These are phyloP conservation scores for Aricia agestis DNA, from an alignment of 1,140 invertebrate genomes.

Conservation along the genomic window DNA sequence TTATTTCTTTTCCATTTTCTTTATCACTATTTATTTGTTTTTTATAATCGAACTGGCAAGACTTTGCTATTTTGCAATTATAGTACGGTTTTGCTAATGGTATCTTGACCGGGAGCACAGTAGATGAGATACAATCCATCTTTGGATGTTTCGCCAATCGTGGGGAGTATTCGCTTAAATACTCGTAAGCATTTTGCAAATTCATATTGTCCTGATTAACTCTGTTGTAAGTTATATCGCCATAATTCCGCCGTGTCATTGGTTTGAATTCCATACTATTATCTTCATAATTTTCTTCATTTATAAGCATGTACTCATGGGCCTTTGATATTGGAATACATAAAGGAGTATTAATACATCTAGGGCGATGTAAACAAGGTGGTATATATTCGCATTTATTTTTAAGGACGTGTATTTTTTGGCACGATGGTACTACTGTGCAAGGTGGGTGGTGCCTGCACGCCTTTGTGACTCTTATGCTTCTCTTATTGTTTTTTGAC, in stretches of 20 bases:
- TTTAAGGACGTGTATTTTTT: slow-evolving; percentile 53
- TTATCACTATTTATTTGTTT: slow-evolving; percentile 24
- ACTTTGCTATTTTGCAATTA: slow-evolving; percentile 44
- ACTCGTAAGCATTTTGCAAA: slow-evolving; percentile 42
- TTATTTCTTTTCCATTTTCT: slow-evolving; percentile 21
- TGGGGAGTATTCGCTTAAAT: slow-evolving; percentile 36
- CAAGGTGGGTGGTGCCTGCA: slow-evolving; percentile 65
- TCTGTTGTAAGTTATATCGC: slow-evolving; percentile 29
- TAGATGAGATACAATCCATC: slow-evolving; percentile 30
- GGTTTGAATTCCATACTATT: slow-evolving; percentile 35
- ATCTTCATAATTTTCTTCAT: slow-evolving; percentile 34
- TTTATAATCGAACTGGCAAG: slow-evolving; percentile 50
- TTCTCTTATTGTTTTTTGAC: slow-evolving; percentile 34
- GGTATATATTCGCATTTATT: slow-evolving; percentile 62
- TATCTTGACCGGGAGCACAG: slow-evolving; percentile 38
- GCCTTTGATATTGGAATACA: slow-evolving; percentile 54
- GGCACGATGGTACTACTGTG: slow-evolving; percentile 60
- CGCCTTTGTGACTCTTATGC: slow-evolving; percentile 60
- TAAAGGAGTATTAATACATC: slow-evolving; percentile 60
- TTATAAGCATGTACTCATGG: slow-evolving; percentile 38
- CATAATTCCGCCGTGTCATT: slow-evolving; percentile 37
- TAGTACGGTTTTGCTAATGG: slow-evolving; percentile 25
- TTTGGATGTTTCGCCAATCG: slow-evolving; percentile 38
- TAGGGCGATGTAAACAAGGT: slow-evolving; percentile 57
- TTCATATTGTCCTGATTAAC: slow-evolving; percentile 5